These are phyloP conservation scores for Caprella mutica DNA, from an alignment of 2,888 invertebrate species.

Conservation along the genomic window DNA sequence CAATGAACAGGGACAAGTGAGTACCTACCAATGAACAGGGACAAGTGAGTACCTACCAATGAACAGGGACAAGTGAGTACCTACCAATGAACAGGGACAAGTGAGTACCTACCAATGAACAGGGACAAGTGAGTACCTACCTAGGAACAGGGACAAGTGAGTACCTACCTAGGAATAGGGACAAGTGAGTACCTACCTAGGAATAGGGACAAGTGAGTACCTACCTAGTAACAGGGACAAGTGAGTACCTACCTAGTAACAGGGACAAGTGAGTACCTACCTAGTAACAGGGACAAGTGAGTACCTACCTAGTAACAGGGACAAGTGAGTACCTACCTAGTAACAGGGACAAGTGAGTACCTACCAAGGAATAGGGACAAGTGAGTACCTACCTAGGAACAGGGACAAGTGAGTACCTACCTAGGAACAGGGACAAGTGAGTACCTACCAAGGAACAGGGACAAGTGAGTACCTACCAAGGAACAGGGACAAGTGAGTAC, in stretches of 20 bases:
- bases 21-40: background rate
- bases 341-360: background rate
- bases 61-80: background rate
- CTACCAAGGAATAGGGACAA: background rate
- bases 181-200: background rate
- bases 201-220: no score
- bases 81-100: background rate
- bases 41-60: no score
- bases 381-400: slow-evolving; percentile 92
- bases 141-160: background rate
- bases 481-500: no score
- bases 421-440: background rate
- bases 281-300: background rate
- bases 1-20: background rate
- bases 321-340: background rate
- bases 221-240: background rate
- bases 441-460: slow-evolving; percentile 93
- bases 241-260: background rate
- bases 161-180: background rate
- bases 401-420: slow-evolving; percentile 65
- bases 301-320: no score
- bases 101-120: background rate
- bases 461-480: slow-evolving; percentile 53
- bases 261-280: background rate
- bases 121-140: no score